Evolutionary conservation across 2,888 invertebrate species (phyloP), one percentile per base, ranked within the genome.

Genomic region (Cephus rjabovi): DNA sequence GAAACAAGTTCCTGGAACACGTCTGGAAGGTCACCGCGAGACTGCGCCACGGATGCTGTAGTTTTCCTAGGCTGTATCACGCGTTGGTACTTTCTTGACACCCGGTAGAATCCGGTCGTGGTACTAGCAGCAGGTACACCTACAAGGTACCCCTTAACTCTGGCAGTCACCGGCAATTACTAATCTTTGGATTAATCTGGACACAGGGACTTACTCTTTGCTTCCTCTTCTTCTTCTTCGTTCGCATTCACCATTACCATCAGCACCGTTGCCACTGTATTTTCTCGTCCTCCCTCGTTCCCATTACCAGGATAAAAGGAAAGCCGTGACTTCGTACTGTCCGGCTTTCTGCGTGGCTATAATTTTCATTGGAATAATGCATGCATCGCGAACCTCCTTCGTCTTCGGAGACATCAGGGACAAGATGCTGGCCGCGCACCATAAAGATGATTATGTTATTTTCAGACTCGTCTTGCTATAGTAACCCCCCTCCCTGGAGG

Each of bases 171-270:
- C 71, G 34, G 71, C 30, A 35, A 74, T 74, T 35, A 74, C 74
- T 74, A 34, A 74, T 74, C 74, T 34, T 74, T 34, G 34, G n/a
- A 74, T 74, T 74, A 34, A 74, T 74, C 37, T 34, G 34, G 35
- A 34, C 11, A 34, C 74, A 34, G 12, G 34, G 35, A 34, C 71
- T 71, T 30, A 30, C 12, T 71, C 71, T 33, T 34, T 71, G 31
- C 71, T 40, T 40, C 40, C 15, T 40, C 40, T 15, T 40, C 40
- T 56, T 56, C 35, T 56, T 56, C 56, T 56, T 56, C 56, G 23
- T 56, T 56, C 23, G 56, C 56, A 56, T 56, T 56, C 23, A 56
- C 56, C 56, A 56, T 23, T 56, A 56, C 56, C 56, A 23, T 56
- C 56, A 23, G 23, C 23, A 23, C 40, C 40, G 15, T 40, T 31